Percentiles rank a stretch among this genome's conserved stretches.
These are phyloP conservation scores for Eretmochelys imbricata DNA, from an alignment of 2,113 vertebrate genomes.

Conservation along the genomic window DNA sequence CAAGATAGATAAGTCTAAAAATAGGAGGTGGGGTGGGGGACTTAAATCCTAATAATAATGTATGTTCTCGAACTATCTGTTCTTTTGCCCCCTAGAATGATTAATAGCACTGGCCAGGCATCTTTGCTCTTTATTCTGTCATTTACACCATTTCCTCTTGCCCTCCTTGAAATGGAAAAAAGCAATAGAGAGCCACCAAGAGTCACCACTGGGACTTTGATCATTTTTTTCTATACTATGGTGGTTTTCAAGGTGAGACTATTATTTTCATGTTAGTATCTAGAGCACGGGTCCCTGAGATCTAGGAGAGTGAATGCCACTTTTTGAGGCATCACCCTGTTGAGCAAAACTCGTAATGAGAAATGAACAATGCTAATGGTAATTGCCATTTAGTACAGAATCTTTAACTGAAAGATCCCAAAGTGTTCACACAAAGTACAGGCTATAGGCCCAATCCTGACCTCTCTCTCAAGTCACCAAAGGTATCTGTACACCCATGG, in stretches of 20 bases:
- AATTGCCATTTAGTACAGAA: not conserved
- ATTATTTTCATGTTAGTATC: not conserved
- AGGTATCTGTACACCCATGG: no score
- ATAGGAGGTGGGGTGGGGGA: not conserved
- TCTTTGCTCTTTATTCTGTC: constrained; percentile 49
- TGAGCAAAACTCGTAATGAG: constrained; percentile 10
- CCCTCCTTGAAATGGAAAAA: constrained; percentile 44
- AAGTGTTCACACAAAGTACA: not conserved
- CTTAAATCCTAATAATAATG: not conserved
- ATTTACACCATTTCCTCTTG: not conserved
- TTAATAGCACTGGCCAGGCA: constrained; percentile 28
- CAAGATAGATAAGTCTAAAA: constrained; percentile 52
- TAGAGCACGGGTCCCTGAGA: not conserved
- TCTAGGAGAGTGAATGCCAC: not conserved
- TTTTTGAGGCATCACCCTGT: constrained; percentile 9
- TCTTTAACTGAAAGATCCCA: not conserved
- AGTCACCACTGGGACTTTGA: not conserved
- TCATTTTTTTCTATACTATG: constrained; percentile 1
- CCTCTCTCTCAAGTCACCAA: not conserved
- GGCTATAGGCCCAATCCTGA: not conserved
- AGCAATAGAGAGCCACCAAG: constrained; percentile 19
- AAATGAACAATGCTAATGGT: not conserved
- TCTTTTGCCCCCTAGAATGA: not conserved
- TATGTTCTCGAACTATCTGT: not conserved
- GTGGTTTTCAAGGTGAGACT: constrained; percentile 29